phyloP scores from a whole-genome alignment of 2,888 invertebrate genomes.

The Baronia brevicornis region DNA sequence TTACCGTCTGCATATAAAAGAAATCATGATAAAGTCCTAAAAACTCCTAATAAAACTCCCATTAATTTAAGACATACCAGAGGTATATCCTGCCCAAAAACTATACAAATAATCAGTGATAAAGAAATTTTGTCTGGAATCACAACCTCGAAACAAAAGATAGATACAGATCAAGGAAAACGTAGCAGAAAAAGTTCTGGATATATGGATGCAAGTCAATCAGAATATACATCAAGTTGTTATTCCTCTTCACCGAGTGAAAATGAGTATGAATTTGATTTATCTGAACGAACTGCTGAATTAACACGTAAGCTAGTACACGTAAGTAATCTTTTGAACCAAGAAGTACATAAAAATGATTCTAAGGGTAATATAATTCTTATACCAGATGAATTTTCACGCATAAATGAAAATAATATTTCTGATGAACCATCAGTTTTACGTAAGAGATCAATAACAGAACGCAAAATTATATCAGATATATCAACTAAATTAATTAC shows the following conservation, averaged over 20 bases:
- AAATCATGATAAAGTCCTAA: slow-evolving; percentile 56
- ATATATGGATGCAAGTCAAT: slow-evolving; percentile 69
- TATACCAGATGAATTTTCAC: slow-evolving; percentile 30
- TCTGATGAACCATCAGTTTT: slow-evolving; percentile 34
- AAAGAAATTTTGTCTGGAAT: slow-evolving; percentile 72
- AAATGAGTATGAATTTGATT: slow-evolving; percentile 69
- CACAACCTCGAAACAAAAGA: slow-evolving; percentile 47
- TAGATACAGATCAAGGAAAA: slow-evolving; percentile 44
- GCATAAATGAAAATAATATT: background rate
- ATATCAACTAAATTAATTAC: slow-evolving; percentile 33
- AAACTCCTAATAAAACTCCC: slow-evolving; percentile 71
- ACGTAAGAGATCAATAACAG: slow-evolving; percentile 44
- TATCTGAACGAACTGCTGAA: slow-evolving; percentile 62
- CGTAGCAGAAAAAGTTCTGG: slow-evolving; percentile 60
- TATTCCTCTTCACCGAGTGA: slow-evolving; percentile 70
- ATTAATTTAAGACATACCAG: slow-evolving; percentile 46
- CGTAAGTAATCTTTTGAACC: slow-evolving; percentile 56
- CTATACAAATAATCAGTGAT: slow-evolving; percentile 67
- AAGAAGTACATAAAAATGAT: slow-evolving; percentile 50
- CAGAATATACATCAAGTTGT: slow-evolving; percentile 70
- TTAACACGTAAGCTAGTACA: slow-evolving; percentile 58
- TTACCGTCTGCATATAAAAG: slow-evolving; percentile 47
- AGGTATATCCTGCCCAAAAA: slow-evolving; percentile 71
- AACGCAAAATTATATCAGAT: slow-evolving; percentile 29
- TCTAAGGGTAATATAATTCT: slow-evolving; percentile 37